phyloP scores from a whole-genome alignment of 2,113 vertebrate species.

The Vireo altiloquus region DNA sequence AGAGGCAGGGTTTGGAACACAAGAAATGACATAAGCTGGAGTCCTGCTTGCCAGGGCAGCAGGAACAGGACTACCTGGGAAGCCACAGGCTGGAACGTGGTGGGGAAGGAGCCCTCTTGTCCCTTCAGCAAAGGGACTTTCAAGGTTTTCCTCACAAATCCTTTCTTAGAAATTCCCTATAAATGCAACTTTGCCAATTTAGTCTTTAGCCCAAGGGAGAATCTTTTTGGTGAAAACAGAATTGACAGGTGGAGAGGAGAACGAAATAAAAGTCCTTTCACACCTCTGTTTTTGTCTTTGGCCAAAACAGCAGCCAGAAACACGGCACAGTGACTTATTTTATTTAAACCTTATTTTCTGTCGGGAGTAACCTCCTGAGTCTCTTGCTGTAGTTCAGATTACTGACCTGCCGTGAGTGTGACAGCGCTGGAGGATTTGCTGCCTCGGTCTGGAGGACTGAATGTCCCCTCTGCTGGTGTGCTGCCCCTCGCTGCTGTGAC shows the following conservation, averaged over 20 bases:
- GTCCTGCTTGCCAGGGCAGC: neutral
- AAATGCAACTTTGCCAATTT: neutral
- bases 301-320: neutral
- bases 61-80: neutral
- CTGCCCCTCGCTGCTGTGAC: neutral
- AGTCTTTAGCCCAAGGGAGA: neutral
- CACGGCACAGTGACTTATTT: neutral
- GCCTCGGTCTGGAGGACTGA: fast-evolving
- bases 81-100: neutral
- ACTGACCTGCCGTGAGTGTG: neutral
- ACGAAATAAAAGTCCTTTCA: neutral
- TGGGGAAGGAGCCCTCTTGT: neutral
- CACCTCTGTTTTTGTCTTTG: neutral
- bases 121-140: neutral
- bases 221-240: neutral
- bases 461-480: fast-evolving
- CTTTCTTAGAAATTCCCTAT: neutral
- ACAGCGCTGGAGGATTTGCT: neutral
- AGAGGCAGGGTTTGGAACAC: neutral
- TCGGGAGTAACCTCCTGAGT: neutral
- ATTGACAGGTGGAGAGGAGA: neutral
- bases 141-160: neutral
- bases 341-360: neutral
- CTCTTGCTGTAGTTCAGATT: neutral
- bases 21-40: neutral